phyloP scores from a whole-genome alignment of 1,140 invertebrate genomes.

The Heterodera carotae region DNA sequence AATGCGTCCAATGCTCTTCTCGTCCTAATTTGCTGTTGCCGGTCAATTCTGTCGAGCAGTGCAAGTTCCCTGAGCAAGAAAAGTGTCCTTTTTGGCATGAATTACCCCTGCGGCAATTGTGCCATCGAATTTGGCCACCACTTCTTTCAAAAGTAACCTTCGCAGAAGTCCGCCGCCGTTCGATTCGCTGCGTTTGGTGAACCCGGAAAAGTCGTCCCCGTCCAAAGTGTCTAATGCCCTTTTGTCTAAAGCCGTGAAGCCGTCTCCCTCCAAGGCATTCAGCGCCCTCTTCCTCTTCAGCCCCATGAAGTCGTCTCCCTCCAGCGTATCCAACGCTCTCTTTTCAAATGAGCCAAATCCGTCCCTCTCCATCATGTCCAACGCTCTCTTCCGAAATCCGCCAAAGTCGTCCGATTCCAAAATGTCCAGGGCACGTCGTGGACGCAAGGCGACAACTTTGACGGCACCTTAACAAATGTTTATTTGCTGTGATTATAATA shows the following conservation, averaged over 20 bases:
- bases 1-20: conserved; percentile 45
- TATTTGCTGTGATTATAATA: too few species aligned
- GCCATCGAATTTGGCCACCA: too few species aligned
- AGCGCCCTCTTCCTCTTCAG: conserved; percentile 39
- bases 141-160: neutral
- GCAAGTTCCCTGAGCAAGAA: neutral
- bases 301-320: conserved; percentile 41
- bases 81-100: too few species aligned
- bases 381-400: conserved; percentile 34
- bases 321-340: conserved; percentile 37
- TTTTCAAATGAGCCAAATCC: conserved; percentile 34
- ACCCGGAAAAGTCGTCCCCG: conserved; percentile 37
- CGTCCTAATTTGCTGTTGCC: neutral
- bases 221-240: conserved; percentile 36
- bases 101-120: too few species aligned
- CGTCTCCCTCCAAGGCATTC: conserved; percentile 36
- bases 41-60: neutral
- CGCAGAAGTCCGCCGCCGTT: neutral
- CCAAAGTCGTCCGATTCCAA: conserved; percentile 39
- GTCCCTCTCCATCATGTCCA: conserved; percentile 42
- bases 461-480: neutral
- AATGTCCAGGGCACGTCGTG: conserved; percentile 33
- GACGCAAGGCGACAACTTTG: neutral
- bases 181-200: conserved; percentile 15
- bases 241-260: conserved; percentile 27